Evolutionary conservation across 2,797 vertebrate genomes (phyloP).

Genomic region (Sebastes trivittatus): DNA sequence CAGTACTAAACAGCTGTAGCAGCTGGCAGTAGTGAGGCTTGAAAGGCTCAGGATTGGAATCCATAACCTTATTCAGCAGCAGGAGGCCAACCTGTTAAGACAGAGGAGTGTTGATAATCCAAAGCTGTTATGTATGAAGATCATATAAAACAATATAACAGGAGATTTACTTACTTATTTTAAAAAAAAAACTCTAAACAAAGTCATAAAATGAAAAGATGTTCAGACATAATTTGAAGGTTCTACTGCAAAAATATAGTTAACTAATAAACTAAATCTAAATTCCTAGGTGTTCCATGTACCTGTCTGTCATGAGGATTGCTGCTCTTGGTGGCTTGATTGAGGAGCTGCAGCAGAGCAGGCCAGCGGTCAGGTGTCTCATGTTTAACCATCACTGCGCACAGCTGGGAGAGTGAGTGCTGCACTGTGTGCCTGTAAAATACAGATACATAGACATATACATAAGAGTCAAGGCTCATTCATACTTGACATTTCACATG

Average conservation of each 20-base stretch:
- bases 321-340: slow-evolving; percentile 84
- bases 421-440: slow-evolving; percentile 86
- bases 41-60: slow-evolving; percentile 87
- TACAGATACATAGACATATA: background rate
- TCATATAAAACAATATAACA: background rate
- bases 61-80: slow-evolving; percentile 88
- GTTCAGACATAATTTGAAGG: background rate
- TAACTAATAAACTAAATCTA: background rate
- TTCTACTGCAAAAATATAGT: background rate
- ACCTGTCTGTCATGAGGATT: slow-evolving; percentile 87
- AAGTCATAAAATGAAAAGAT: background rate
- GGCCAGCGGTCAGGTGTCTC: slow-evolving; percentile 91
- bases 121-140: background rate
- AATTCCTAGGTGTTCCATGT: background rate
- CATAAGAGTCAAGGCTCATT: background rate
- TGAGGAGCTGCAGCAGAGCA: slow-evolving; percentile 87
- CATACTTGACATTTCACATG: background rate
- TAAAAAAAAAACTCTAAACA: background rate
- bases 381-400: slow-evolving; percentile 88
- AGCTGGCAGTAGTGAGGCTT: slow-evolving; percentile 85
- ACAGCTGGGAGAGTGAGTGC: slow-evolving; percentile 89
- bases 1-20: slow-evolving; percentile 83
- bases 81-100: slow-evolving; percentile 85
- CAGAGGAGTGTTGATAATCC: background rate
- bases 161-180: background rate